Conservation (phyloP, 2,888 invertebrate species). For the Drosophila mercatorum region DNA sequence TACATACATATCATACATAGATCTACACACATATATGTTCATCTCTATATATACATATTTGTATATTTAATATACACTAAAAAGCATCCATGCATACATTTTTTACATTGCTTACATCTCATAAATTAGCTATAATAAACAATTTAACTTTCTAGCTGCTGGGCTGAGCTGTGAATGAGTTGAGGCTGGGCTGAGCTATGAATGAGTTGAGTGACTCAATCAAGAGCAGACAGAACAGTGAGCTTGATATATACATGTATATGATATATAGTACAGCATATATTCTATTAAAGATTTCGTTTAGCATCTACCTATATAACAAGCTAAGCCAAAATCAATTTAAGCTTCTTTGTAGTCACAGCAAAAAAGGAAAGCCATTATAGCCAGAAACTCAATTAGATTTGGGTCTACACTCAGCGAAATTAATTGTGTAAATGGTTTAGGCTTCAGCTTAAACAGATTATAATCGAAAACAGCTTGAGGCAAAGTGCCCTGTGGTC, state of each 20-base stretch:
- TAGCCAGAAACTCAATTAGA: not conserved
- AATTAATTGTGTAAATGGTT: conserved; percentile 24
- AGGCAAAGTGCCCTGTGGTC: conserved; percentile 10
- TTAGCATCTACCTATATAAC: not conserved
- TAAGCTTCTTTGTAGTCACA: not conserved
- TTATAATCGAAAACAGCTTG: conserved; percentile 21
- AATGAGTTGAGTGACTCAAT: not conserved
- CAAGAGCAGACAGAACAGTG: not conserved
- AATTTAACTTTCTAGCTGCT: conserved; percentile 6
- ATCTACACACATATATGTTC: no score
- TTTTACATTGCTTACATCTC: conserved; percentile 3
- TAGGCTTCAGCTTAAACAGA: conserved; percentile 2
- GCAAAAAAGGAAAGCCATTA: not conserved
- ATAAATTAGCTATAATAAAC: conserved; percentile 1
- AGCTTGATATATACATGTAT: no score
- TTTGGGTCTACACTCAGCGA: not conserved
- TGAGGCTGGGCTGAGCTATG: not conserved
- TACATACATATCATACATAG: not conserved
- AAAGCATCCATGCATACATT: conserved; percentile 1
- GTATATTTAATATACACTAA: not conserved
- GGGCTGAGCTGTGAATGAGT: not conserved
- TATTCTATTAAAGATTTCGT: not conserved
- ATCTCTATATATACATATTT: not conserved
- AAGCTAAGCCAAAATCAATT: not conserved
- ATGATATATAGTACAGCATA: not conserved